phyloP scores from a whole-genome alignment of 2,888 invertebrate genomes.

The Lordiphosa fenestrarum region DNA sequence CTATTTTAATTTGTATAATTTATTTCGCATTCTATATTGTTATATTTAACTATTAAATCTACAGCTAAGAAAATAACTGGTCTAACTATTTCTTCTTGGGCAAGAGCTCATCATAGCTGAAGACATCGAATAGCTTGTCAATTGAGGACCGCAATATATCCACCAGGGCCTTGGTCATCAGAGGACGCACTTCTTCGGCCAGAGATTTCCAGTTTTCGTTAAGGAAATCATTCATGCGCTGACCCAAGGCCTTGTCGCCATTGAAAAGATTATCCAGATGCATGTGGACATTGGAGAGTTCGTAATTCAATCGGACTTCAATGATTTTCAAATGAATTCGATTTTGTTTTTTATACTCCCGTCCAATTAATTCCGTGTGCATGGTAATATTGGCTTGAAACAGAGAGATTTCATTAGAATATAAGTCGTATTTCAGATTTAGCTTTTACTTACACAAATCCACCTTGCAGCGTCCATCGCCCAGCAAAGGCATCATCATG shows the following conservation, averaged over 20 bases:
- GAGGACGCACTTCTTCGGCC: conserved; percentile 86
- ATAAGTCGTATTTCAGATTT: neutral
- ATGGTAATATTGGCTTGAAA: conserved; percentile 85
- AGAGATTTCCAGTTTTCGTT: conserved; percentile 90
- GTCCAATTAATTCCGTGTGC: conserved; percentile 83
- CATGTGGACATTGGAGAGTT: conserved; percentile 84
- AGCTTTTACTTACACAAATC: conserved; percentile 84
- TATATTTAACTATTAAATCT: conserved; percentile 33
- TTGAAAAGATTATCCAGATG: conserved; percentile 87
- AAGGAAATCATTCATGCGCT: conserved; percentile 87
- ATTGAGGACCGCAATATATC: conserved; percentile 83
- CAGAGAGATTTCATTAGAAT: neutral
- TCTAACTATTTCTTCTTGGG: conserved; percentile 70
- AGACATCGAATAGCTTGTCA: conserved; percentile 83
- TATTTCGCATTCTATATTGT: conserved; percentile 45
- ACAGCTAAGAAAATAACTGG: conserved; percentile 10
- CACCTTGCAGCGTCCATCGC: conserved; percentile 85
- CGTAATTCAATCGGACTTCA: conserved; percentile 85
- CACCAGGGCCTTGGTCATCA: conserved; percentile 84
- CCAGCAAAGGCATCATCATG: conserved; percentile 87
- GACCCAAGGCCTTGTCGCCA: conserved; percentile 85
- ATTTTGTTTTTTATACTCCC: conserved; percentile 81
- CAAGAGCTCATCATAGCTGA: conserved; percentile 82
- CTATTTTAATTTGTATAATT: conserved; percentile 32
- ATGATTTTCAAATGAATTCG: conserved; percentile 81